Conservation (phyloP, 2,888 invertebrate species). For the Melieria crassipennis region DNA sequence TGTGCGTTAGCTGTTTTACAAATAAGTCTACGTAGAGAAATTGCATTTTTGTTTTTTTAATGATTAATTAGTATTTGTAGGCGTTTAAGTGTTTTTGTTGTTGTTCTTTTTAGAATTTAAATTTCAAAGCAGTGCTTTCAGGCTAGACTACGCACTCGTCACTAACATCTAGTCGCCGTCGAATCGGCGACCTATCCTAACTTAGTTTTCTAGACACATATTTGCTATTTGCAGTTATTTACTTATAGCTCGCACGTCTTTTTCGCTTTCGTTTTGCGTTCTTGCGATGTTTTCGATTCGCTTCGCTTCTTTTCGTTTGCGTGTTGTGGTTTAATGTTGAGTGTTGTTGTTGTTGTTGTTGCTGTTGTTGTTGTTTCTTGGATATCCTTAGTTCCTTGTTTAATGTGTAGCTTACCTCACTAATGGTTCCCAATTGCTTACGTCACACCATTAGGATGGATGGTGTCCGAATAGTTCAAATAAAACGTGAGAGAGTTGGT, state of each 20-base stretch:
- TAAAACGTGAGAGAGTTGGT: too few relatives aligned
- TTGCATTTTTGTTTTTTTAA: constrained; percentile 8
- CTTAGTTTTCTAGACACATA: not conserved
- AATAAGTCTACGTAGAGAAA: not conserved
- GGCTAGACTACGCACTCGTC: not conserved
- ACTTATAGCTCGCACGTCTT: constrained; percentile 9
- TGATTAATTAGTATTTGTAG: not conserved
- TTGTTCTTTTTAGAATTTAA: constrained; percentile 19
- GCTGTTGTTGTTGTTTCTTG: constrained; percentile 37
- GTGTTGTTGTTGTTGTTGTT: constrained; percentile 34
- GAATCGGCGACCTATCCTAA: too few relatives aligned
- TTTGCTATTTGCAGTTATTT: not conserved
- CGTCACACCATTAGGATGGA: constrained; percentile 63
- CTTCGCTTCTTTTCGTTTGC: constrained; percentile 24
- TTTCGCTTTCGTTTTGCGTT: constrained; percentile 28
- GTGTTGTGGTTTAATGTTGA: constrained; percentile 38
- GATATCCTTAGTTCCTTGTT: constrained; percentile 52
- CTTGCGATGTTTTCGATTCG: not conserved
- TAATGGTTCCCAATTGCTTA: constrained; percentile 67
- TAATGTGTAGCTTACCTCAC: constrained; percentile 68
- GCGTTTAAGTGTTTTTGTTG: constrained; percentile 2
- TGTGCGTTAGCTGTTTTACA: too few relatives aligned
- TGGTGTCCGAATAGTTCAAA: too few relatives aligned
- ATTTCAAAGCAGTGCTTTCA: constrained; percentile 21
- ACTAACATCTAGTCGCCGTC: too few relatives aligned